Conservation (phyloP, 2,888 invertebrate species). For the Stenoptilia bipunctidactyla region DNA sequence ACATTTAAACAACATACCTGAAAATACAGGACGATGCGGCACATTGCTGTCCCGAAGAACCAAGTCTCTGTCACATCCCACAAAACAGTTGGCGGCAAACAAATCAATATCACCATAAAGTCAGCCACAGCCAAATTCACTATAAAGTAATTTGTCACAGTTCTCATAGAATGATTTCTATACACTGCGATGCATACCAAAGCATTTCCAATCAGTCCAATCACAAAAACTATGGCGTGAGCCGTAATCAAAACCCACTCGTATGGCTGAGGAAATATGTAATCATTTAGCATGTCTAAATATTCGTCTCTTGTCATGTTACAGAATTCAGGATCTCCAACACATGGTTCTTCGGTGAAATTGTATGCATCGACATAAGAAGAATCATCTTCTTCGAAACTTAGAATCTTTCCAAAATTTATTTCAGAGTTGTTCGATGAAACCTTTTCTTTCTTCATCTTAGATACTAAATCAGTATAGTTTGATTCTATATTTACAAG, state of each 20-base stretch:
- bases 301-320: slow-evolving; percentile 72
- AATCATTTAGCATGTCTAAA: slow-evolving; percentile 68
- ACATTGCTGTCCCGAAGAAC: slow-evolving; percentile 87
- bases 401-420: too few species aligned
- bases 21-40: slow-evolving; percentile 88
- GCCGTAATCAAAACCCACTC: slow-evolving; percentile 85
- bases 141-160: slow-evolving; percentile 93
- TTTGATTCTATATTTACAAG: too few species aligned
- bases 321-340: slow-evolving; percentile 53
- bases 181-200: slow-evolving; percentile 91
- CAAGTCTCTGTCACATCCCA: slow-evolving; percentile 96
- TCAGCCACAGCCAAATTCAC: slow-evolving; percentile 91
- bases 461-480: too few species aligned
- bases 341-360: slow-evolving; percentile 30
- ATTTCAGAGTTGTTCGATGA: too few species aligned
- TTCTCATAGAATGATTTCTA: slow-evolving; percentile 88
- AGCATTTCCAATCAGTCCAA: slow-evolving; percentile 88
- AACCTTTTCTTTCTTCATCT: too few species aligned
- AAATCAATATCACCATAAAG: slow-evolving; percentile 89
- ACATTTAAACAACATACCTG: slow-evolving; percentile 86
- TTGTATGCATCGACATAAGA: slow-evolving; percentile 8
- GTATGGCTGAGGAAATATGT: slow-evolving; percentile 77
- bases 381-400: background rate
- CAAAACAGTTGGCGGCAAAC: slow-evolving; percentile 87
- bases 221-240: slow-evolving; percentile 81